phyloP scores from a whole-genome alignment of 2,888 invertebrate genomes.

The Abscondita cerata region DNA sequence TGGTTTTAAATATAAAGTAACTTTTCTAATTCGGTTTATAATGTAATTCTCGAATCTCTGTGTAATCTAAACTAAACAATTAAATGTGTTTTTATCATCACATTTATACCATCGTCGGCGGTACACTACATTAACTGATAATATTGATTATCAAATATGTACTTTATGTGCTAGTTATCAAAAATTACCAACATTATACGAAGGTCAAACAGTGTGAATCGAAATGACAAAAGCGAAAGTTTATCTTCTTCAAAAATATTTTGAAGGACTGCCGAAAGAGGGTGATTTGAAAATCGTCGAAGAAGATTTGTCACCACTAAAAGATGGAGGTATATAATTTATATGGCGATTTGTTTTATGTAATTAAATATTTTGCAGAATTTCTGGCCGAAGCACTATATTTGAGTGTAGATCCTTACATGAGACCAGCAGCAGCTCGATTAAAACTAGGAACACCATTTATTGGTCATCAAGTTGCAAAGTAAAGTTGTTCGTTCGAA shows the following conservation, averaged over 20 bases:
- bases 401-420: constrained; percentile 77
- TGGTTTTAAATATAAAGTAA: too few relatives aligned
- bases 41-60: too few relatives aligned
- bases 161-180: too few relatives aligned
- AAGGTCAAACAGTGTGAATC: neutral
- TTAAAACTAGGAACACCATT: constrained; percentile 67
- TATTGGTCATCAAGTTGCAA: constrained; percentile 75
- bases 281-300: constrained; percentile 69
- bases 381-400: constrained; percentile 71
- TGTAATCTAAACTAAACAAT: too few relatives aligned
- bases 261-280: constrained; percentile 69
- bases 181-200: too few relatives aligned
- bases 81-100: too few relatives aligned
- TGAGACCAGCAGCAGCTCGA: constrained; percentile 67
- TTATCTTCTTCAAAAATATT: constrained; percentile 62
- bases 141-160: too few relatives aligned
- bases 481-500: constrained; percentile 60
- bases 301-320: constrained; percentile 59
- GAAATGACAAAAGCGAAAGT: constrained; percentile 50
- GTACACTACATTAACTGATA: too few relatives aligned
- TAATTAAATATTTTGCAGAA: constrained; percentile 59
- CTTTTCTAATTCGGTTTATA: too few relatives aligned
- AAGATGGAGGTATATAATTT: constrained; percentile 34
- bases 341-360: neutral
- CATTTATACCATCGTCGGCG: too few relatives aligned